Conservation (phyloP, 2,888 invertebrate species). For the Lacanobia wlatinum region DNA sequence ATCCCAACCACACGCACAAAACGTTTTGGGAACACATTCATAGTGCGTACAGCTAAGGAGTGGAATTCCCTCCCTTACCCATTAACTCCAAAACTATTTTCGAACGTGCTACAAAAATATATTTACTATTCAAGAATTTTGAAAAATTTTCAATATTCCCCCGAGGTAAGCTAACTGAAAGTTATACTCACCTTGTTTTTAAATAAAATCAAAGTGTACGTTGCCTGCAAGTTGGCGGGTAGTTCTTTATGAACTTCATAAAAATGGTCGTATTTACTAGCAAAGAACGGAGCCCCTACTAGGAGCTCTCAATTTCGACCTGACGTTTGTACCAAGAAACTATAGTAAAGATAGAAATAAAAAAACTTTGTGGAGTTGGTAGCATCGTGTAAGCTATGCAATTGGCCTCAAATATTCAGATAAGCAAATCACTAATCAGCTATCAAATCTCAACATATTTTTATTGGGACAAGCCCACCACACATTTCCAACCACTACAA, state of each 20-base stretch:
- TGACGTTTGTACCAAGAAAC: neutral
- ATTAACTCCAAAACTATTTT: neutral
- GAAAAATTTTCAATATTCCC: constrained; percentile 71
- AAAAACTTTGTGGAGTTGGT: too few relatives aligned
- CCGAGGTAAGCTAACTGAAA: constrained; percentile 65
- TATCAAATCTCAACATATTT: too few relatives aligned
- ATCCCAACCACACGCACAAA: too few relatives aligned
- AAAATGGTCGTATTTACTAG: constrained; percentile 71
- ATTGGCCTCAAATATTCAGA: too few relatives aligned
- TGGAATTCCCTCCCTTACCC: too few relatives aligned
- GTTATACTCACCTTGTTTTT: constrained; percentile 72
- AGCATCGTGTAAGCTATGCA: too few relatives aligned
- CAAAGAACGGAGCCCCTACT: constrained; percentile 41
- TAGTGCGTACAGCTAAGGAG: too few relatives aligned
- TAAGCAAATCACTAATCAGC: too few relatives aligned
- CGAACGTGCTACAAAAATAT: constrained; percentile 30
- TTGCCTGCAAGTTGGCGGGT: constrained; percentile 61
- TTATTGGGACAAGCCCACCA: too few relatives aligned
- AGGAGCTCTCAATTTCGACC: constrained; percentile 23
- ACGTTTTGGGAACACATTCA: too few relatives aligned
- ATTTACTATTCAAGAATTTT: constrained; percentile 43
- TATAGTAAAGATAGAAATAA: too few relatives aligned
- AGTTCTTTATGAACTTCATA: constrained; percentile 75
- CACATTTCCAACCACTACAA: too few relatives aligned
- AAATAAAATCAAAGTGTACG: constrained; percentile 78